These are phyloP conservation scores for Phytoseiulus persimilis DNA, from an alignment of 2,888 invertebrate species.

Conservation along the genomic window DNA sequence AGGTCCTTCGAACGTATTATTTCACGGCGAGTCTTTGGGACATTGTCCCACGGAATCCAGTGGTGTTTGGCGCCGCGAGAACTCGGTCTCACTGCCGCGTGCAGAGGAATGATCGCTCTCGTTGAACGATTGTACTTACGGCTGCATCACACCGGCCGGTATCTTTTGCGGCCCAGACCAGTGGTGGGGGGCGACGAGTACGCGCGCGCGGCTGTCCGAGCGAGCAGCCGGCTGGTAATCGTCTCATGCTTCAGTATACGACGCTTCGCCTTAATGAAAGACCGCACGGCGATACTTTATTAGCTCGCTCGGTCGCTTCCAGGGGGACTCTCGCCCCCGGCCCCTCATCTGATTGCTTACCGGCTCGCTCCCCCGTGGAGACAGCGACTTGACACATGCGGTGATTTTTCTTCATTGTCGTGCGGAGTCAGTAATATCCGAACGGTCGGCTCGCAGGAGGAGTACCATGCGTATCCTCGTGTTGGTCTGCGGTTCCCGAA, in stretches of 20 bases:
- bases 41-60: too few relatives aligned
- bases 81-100: too few relatives aligned
- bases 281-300: neutral
- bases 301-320: neutral
- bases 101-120: too few relatives aligned
- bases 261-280: neutral
- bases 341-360: neutral
- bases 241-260: neutral
- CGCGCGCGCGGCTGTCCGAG: neutral
- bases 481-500: neutral
- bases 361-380: neutral
- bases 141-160: neutral
- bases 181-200: too few relatives aligned
- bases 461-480: neutral
- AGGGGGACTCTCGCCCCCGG: neutral
- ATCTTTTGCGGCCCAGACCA: neutral
- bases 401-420: conserved; percentile 5
- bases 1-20: too few relatives aligned
- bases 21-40: too few relatives aligned
- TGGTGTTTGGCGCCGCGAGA: too few relatives aligned
- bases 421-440: neutral
- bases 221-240: neutral
- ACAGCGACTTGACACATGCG: neutral
- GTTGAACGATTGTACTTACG: too few relatives aligned
- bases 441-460: neutral